Conservation (phyloP, 2,113 vertebrate genomes). For the Sula dactylatra region DNA sequence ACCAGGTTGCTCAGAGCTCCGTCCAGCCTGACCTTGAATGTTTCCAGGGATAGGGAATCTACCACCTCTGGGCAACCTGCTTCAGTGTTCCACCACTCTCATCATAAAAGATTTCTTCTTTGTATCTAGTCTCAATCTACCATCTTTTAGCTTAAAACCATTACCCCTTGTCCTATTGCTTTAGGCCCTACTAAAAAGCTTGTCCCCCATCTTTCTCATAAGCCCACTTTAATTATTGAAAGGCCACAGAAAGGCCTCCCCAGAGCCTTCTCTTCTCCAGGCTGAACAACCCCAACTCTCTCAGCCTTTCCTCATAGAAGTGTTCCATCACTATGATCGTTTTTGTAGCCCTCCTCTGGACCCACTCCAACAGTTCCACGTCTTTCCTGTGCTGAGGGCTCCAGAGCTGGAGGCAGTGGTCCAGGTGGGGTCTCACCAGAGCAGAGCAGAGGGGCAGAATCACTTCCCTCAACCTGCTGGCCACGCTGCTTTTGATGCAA, state of each 20-base stretch:
- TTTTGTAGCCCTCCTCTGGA: not conserved
- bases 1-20: not conserved
- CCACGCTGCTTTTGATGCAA: not conserved
- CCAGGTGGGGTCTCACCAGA: not conserved
- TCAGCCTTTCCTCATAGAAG: not conserved
- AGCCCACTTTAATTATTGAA: not conserved
- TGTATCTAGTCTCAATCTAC: not conserved
- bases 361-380: not conserved
- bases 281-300: not conserved
- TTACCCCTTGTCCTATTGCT: not conserved
- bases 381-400: not conserved
- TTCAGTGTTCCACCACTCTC: not conserved
- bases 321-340: not conserved
- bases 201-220: not conserved
- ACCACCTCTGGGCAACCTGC: not conserved
- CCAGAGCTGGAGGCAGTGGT: not conserved
- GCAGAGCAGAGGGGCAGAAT: not conserved
- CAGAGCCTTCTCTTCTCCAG: not conserved
- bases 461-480: not conserved
- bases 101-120: not conserved
- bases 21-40: not conserved
- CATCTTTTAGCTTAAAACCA: not conserved
- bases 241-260: not conserved
- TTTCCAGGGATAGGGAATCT: not conserved
- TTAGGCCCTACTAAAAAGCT: not conserved